Base-by-base conservation (phyloP, 1,140 invertebrate species). In the Panulirus ornatus region DNA sequence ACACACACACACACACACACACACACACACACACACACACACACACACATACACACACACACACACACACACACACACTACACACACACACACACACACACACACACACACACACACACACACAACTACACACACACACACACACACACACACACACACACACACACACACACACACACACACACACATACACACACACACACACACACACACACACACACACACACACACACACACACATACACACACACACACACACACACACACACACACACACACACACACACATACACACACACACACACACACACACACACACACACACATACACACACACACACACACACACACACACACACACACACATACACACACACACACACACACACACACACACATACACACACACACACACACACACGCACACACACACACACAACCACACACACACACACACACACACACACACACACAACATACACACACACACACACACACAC, bases 241-340 rank as follows among this genome's bases (percentile, higher is more conserved):
- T 1, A 54, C 51, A 54, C 51, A 54, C 5, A 54, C 51, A 54
- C 51, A 54, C 51, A 54, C 51, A 54, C 51, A 54, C 51, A 54
- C 51, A 54, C 51, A 54, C 51, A 54, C 51, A 54, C 51, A 54
- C 51, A 54, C 51, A 54, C 51, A 54, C 51, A 54, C 51, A 54
- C 51, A 54, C 51, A 54, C 51, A 54, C 51, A 54, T 19, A 54
- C 16, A 54, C 51, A 54, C 51, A 54, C 51, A 54, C 51, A 54
- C 51, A 54, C 51, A 54, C 16, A 54, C 51, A 54, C 51, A 54
- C 51, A 54, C 51, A 54, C 51, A 19, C 51, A 54, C 51, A 54
- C 16, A 54, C 51, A 54, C 51, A 54, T 19, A 54, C 51, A 54
- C 51, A 19, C 51, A 54, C 51, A 54, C 16, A 54, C 51, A 54